Conservation (phyloP, 1,140 invertebrate genomes). For the Drosophila lini region DNA sequence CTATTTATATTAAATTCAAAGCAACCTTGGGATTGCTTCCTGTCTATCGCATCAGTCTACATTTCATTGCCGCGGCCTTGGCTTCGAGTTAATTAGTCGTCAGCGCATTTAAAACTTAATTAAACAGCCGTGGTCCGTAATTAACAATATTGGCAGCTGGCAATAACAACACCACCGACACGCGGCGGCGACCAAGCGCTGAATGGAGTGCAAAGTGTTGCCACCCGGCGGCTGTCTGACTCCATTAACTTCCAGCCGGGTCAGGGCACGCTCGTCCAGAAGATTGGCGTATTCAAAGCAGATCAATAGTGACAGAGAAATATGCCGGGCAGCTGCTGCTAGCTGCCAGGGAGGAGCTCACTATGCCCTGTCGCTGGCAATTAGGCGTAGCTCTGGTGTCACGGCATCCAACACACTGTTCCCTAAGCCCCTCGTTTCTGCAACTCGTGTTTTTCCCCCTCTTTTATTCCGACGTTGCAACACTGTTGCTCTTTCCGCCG, state of each 20-base stretch:
- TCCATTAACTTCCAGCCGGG: constrained; percentile 52
- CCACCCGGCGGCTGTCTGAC: constrained; percentile 46
- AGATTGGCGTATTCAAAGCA: constrained; percentile 56
- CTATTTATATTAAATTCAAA: constrained; percentile 18
- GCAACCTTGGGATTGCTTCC: constrained; percentile 17
- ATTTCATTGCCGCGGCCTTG: constrained; percentile 20
- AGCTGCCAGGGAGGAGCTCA: background rate
- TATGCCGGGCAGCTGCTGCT: constrained; percentile 12
- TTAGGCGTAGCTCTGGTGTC: constrained; percentile 67
- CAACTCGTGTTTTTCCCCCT: constrained; percentile 2
- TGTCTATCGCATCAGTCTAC: constrained; percentile 10
- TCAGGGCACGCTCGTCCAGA: background rate
- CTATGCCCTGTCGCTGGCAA: constrained; percentile 57
- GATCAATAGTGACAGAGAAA: constrained; percentile 27
- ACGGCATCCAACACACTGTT: constrained; percentile 48
- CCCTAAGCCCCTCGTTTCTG: constrained; percentile 35
- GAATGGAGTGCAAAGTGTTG: constrained; percentile 35
- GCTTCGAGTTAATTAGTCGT: constrained; percentile 64
- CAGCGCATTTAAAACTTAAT: constrained; percentile 68
- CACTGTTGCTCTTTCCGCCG: constrained; percentile 39
- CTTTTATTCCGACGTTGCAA: constrained; percentile 28
- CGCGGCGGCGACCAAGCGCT: background rate
- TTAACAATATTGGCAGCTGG: constrained; percentile 62
- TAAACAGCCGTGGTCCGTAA: constrained; percentile 54
- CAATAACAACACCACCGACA: constrained; percentile 35